phyloP scores from a whole-genome alignment of 2,888 invertebrate genomes.

The Troides aeacus region DNA sequence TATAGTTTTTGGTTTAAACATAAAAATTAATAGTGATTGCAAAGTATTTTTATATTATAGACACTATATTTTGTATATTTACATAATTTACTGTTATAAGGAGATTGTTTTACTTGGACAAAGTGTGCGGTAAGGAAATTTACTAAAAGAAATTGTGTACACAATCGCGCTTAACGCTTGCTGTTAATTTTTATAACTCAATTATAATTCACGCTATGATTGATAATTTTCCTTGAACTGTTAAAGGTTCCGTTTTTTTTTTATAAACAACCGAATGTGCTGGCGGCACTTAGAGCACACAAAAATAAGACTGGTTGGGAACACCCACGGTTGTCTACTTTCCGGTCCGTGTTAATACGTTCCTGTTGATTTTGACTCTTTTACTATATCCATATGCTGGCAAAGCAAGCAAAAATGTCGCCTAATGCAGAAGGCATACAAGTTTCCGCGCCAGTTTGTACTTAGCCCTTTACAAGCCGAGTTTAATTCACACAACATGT shows the following conservation, averaged over 20 bases:
- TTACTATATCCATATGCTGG: conserved; percentile 49
- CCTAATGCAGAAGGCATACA: conserved; percentile 48
- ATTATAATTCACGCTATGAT: too few relatives aligned
- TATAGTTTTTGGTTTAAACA: too few relatives aligned
- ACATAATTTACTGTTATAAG: too few relatives aligned
- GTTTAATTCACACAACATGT: conserved; percentile 73
- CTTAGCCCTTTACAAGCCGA: conserved; percentile 47
- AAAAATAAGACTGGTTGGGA: conserved; percentile 67
- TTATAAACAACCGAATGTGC: conserved; percentile 58
- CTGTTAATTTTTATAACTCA: too few relatives aligned
- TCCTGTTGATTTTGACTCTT: conserved; percentile 68
- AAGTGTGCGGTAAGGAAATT: too few relatives aligned
- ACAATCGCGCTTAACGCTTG: too few relatives aligned
- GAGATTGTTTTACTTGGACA: too few relatives aligned
- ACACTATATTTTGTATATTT: too few relatives aligned
- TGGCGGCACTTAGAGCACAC: conserved; percentile 60
- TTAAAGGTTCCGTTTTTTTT: conserved; percentile 40
- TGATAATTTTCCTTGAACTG: neutral
- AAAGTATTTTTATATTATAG: too few relatives aligned
- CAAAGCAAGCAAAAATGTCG: conserved; percentile 50
- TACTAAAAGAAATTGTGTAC: too few relatives aligned
- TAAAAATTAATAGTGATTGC: too few relatives aligned
- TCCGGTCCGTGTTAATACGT: conserved; percentile 72
- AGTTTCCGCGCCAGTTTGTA: conserved; percentile 34
- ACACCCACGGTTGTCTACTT: conserved; percentile 72